Percentiles rank a stretch among this genome's conserved stretches.
These are phyloP conservation scores for Ephydatia muelleri DNA, from an alignment of 37 sponge, comb jelly and placozoan genomes.

Conservation along the genomic window DNA sequence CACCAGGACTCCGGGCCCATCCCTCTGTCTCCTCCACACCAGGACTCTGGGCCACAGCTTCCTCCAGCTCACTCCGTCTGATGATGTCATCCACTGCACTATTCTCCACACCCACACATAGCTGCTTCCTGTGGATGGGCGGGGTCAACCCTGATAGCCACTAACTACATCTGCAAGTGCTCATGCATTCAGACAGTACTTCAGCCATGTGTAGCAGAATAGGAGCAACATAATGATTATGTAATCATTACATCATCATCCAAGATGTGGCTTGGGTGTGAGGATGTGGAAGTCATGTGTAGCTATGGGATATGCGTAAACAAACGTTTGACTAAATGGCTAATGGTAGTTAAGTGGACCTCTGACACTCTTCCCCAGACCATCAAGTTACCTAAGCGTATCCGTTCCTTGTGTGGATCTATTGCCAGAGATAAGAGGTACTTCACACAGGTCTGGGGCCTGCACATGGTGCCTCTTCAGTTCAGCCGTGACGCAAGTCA, in stretches of 20 bases:
- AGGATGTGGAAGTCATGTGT: too few relatives aligned
- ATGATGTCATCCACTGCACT: neutral
- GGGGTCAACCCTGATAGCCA: neutral
- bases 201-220: too few relatives aligned
- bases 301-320: too few relatives aligned
- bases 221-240: too few relatives aligned
- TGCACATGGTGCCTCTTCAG: slow-evolving; percentile 25
- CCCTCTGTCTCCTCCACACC: neutral
- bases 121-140: neutral
- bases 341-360: neutral
- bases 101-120: neutral
- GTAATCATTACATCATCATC: too few relatives aligned
- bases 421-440: slow-evolving; percentile 11
- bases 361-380: slow-evolving; percentile 1
- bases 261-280: too few relatives aligned
- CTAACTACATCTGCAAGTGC: too few relatives aligned
- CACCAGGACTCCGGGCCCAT: slow-evolving; percentile 5
- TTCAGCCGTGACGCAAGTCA: slow-evolving; percentile 25
- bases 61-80: slow-evolving; percentile 9
- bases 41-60: neutral
- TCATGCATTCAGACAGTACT: too few relatives aligned
- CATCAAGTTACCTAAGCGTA: neutral
- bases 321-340: too few relatives aligned
- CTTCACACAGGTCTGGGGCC: slow-evolving; percentile 36
- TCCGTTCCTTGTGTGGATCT: neutral